Conservation (phyloP, 2,797 vertebrate genomes). For the Octomys mimax region DNA sequence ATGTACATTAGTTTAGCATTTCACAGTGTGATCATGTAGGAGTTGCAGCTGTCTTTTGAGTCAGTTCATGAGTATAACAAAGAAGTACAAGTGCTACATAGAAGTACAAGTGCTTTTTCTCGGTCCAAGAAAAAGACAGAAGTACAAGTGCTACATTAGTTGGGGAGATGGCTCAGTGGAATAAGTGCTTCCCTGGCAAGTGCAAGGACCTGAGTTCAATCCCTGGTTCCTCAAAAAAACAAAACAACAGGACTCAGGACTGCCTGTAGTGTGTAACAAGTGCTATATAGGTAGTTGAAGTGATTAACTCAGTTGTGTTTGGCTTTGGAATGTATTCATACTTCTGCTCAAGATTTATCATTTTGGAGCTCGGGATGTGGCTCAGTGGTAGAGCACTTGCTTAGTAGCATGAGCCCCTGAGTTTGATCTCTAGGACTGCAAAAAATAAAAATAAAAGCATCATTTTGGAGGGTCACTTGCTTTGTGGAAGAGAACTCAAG, state of each 20-base stretch:
- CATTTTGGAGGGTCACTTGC: conserved; percentile 1
- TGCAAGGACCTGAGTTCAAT: no score
- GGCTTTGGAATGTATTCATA: conserved; percentile 44
- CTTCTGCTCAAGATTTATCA: neutral
- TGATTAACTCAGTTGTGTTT: conserved; percentile 48
- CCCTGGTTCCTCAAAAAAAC: no score
- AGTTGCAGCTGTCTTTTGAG: conserved; percentile 27
- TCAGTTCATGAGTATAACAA: conserved; percentile 35
- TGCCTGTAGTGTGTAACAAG: neutral
- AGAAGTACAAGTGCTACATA: neutral
- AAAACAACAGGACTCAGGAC: no score
- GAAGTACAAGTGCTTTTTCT: no score
- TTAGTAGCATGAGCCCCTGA: neutral
- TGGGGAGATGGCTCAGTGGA: neutral
- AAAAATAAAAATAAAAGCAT: neutral
- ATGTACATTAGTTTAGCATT: conserved; percentile 13
- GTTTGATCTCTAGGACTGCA: neutral
- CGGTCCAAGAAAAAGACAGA: no score
- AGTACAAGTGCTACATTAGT: conserved; percentile 1
- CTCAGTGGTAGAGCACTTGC: neutral
- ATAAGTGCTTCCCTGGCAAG: no score
- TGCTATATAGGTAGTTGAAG: conserved; percentile 3
- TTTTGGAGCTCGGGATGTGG: neutral
- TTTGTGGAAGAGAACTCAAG: neutral
- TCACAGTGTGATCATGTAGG: neutral